Percentiles rank a stretch among this genome's conserved stretches.
Evolutionary conservation across 2,888 invertebrate species (phyloP).

Genomic region (Drosophila stalkeri): DNA sequence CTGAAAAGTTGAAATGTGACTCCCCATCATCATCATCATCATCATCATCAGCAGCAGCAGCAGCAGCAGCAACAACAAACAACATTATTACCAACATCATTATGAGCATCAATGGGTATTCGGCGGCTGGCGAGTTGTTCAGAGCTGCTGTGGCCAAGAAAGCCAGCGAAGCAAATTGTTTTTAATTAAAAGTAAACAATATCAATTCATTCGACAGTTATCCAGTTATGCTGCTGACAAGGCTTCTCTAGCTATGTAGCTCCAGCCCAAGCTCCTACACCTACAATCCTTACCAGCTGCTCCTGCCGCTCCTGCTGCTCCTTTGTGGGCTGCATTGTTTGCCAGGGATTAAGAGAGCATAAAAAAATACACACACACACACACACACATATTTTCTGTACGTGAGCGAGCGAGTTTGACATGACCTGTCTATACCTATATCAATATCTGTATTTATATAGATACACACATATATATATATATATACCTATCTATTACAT

Average conservation of each 20-base stretch:
- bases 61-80: background rate
- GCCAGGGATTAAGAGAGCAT: slow-evolving; percentile 57
- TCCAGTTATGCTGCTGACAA: slow-evolving; percentile 75
- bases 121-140: slow-evolving; percentile 32
- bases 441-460: slow-evolving; percentile 58
- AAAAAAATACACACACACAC: slow-evolving; percentile 5
- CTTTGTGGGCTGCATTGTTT: slow-evolving; percentile 48
- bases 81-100: background rate
- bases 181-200: slow-evolving; percentile 81
- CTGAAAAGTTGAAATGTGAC: slow-evolving; percentile 18
- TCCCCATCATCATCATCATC: slow-evolving; percentile 23
- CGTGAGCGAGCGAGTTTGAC: slow-evolving; percentile 22
- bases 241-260: slow-evolving; percentile 21
- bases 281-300: slow-evolving; percentile 1
- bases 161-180: slow-evolving; percentile 79
- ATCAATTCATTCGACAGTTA: slow-evolving; percentile 81
- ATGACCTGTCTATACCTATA: slow-evolving; percentile 49
- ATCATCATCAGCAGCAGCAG: background rate
- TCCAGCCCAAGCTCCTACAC: slow-evolving; percentile 9
- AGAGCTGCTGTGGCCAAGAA: slow-evolving; percentile 64
- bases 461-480: slow-evolving; percentile 10
- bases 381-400: background rate
- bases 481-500: background rate
- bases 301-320: slow-evolving; percentile 10
- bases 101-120: slow-evolving; percentile 23